Percentiles rank a stretch among this genome's conserved stretches.
phyloP scores from a whole-genome alignment of 2,797 vertebrate species.

The Molossus alvarezi region DNA sequence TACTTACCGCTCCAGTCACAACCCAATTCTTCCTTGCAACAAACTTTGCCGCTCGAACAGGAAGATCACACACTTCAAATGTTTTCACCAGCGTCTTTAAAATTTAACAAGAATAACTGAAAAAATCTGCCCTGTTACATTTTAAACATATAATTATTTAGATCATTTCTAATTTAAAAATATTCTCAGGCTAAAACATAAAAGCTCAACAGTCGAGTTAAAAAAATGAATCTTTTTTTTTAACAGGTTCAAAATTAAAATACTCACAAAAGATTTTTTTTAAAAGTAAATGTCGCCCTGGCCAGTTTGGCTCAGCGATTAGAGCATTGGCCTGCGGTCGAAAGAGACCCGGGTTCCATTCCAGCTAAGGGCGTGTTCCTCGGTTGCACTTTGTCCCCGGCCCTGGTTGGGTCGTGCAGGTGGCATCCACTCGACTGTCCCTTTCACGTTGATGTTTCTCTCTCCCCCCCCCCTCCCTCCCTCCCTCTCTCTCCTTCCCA shows the following conservation, averaged over 20 bases:
- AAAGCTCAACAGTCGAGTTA: constrained; percentile 56
- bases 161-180: constrained; percentile 59
- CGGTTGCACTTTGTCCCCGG: no score
- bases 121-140: constrained; percentile 50
- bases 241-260: constrained; percentile 49
- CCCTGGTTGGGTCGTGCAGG: no score
- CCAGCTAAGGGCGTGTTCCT: no score
- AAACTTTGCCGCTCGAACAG: constrained; percentile 98
- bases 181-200: constrained; percentile 50
- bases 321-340: no score
- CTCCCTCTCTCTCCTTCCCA: no score
- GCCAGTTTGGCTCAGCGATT: no score
- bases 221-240: background rate
- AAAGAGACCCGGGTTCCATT: no score
- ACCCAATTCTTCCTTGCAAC: constrained; percentile 99
- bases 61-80: constrained; percentile 98
- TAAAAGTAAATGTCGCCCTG: background rate
- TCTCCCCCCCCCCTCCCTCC: no score
- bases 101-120: constrained; percentile 81
- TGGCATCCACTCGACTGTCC: no score
- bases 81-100: constrained; percentile 98
- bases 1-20: constrained; percentile 98
- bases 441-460: no score
- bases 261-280: background rate
- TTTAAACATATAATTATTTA: constrained; percentile 53